Evolutionary conservation across 2,113 vertebrate species (phyloP), one percentile per base, ranked within the genome.

Genomic region (Pachyramphus minor): DNA sequence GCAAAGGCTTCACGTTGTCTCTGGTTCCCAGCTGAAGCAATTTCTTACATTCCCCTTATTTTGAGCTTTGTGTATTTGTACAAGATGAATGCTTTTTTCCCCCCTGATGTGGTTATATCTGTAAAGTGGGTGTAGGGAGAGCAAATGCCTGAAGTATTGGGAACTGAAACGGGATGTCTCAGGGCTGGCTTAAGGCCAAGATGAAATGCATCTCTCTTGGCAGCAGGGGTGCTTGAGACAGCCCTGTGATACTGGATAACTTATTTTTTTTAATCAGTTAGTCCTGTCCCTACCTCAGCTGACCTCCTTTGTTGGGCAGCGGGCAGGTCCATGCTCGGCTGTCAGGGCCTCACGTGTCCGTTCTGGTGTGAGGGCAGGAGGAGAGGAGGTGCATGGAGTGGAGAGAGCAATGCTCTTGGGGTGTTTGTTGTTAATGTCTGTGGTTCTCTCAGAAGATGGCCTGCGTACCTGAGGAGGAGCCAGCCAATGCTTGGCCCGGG

Each of bases 151-250:
- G 3, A 77, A 94, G 89, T 96, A 96, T 94, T 90, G 90, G 91
- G 94, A 96, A 95, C 85, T 88, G 91, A 96, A 95, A 95, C 2
- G 72, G 85, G 95, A 95, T 96, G 94, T 94, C 91, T 95, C 37
- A 63, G 75, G 87, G 47, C 87, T 97, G 96, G 96, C 94, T 69
- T 13, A 23, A 86, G 72, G 85, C 96, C 95, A 96, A 55, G 90
- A 62, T 94, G 95, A 96, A 97, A 97, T 91, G 45, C 82, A 96
- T 94, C 95, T 92, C 87, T 85, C 75, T 95, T 95, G 96, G 94
- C 95, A 97, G 94, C 77, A 50, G 94, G 69, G 93, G 69, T 97
- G 93, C 86, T 87, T 94, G 81, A 96, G 87, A 90, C 87, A 93
- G 84, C 87, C 94, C 91, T 94, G 74, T 94, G 91, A 95, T 69